Evolutionary conservation across 2,888 invertebrate species (phyloP).

Genomic region (Trisateles emortualis): DNA sequence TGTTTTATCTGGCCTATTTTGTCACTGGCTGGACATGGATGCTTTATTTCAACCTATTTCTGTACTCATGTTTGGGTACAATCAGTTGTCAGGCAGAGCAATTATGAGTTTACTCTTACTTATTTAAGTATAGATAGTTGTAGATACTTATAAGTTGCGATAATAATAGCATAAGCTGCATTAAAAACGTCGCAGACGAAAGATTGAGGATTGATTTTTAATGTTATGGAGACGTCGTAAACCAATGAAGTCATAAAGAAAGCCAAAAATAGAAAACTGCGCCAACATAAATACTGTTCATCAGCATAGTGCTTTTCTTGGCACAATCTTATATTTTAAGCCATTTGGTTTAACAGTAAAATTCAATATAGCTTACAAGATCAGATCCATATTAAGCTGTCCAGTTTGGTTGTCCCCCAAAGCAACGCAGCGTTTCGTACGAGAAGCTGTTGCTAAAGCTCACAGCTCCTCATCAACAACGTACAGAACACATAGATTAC

Average conservation of each 20-base stretch:
- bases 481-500: constrained; percentile 1
- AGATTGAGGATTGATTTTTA: too few relatives aligned
- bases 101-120: not conserved
- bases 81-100: constrained; percentile 7
- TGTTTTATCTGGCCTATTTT: constrained; percentile 50
- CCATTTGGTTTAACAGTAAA: not conserved
- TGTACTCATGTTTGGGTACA: constrained; percentile 22
- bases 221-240: too few relatives aligned
- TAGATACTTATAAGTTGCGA: not conserved
- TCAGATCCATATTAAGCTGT: constrained; percentile 31
- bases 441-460: constrained; percentile 27
- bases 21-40: constrained; percentile 36
- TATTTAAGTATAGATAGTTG: not conserved
- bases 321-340: too few relatives aligned
- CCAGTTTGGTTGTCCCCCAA: constrained; percentile 33
- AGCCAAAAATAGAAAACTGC: too few relatives aligned
- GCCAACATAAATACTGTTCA: too few relatives aligned
- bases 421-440: constrained; percentile 41
- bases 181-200: too few relatives aligned
- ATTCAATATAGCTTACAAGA: not conserved
- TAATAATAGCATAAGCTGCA: too few relatives aligned
- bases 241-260: too few relatives aligned
- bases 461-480: constrained; percentile 4
- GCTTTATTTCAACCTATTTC: constrained; percentile 39
- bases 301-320: too few relatives aligned